Conservation (phyloP, 2,113 vertebrate species). For the Tupaia chinensis region DNA sequence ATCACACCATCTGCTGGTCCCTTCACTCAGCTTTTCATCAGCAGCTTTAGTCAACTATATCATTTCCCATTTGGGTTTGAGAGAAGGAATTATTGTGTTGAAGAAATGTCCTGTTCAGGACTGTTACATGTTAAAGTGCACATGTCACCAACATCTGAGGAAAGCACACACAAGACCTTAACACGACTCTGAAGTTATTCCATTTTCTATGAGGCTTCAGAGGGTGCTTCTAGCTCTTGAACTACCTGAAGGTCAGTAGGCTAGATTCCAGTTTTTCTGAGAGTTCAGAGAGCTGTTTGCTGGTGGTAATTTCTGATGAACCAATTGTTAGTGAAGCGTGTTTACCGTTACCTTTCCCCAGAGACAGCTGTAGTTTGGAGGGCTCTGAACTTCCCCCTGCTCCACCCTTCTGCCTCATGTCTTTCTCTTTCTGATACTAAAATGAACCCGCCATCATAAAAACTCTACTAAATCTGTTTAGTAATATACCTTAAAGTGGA, state of each 20-base stretch:
- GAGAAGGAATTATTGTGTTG: not conserved
- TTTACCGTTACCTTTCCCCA: not conserved
- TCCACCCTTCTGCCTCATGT: no score
- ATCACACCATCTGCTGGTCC: no score
- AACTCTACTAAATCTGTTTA: slow-evolving; percentile 4
- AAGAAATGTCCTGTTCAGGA: not conserved
- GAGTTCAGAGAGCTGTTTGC: not conserved
- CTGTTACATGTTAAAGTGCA: not conserved
- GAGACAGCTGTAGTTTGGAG: not conserved
- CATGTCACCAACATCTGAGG: not conserved
- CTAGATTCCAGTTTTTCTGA: not conserved
- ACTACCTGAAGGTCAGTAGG: not conserved
- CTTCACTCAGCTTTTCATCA: not conserved
- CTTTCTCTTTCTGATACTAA: not conserved
- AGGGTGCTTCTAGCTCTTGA: not conserved
- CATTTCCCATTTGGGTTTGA: not conserved
- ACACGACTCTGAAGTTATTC: not conserved
- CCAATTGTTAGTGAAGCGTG: not conserved
- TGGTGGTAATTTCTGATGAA: not conserved
- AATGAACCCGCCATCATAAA: not conserved
- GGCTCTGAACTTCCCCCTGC: not conserved
- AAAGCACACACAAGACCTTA: not conserved
- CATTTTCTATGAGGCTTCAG: not conserved
- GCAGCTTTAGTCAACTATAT: not conserved
- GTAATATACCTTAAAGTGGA: slow-evolving; percentile 19